Evolutionary conservation across 2,888 invertebrate genomes (phyloP).

Genomic region (Drosophila borborema): DNA sequence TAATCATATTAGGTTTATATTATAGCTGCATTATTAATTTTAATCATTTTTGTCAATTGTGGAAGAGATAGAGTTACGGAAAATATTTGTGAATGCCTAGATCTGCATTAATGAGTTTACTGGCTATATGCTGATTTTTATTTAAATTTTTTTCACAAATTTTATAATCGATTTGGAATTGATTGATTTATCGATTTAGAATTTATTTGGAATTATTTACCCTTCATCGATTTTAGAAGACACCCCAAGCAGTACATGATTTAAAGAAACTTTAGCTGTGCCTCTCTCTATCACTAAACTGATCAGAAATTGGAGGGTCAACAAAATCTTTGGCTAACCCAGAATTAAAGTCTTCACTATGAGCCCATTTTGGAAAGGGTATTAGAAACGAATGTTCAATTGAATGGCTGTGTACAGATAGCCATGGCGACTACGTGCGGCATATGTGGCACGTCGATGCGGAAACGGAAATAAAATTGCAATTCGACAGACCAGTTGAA

Average conservation of each 20-base stretch:
- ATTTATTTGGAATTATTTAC: too few relatives aligned
- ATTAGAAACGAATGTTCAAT: constrained; percentile 39
- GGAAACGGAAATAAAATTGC: constrained; percentile 75
- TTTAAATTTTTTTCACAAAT: too few relatives aligned
- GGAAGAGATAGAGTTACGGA: too few relatives aligned
- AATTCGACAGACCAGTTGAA: constrained; percentile 74
- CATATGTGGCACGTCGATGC: constrained; percentile 62
- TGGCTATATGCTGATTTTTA: too few relatives aligned
- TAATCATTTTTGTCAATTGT: too few relatives aligned
- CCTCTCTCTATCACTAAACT: not conserved
- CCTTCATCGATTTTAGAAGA: not conserved
- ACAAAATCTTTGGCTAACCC: not conserved
- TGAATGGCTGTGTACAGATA: constrained; percentile 42
- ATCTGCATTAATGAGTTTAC: too few relatives aligned
- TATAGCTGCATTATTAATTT: too few relatives aligned
- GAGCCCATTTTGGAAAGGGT: not conserved
- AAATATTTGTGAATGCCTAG: too few relatives aligned
- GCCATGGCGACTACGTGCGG: constrained; percentile 50
- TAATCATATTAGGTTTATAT: too few relatives aligned
- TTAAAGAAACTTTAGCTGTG: not conserved
- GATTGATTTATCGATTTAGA: too few relatives aligned
- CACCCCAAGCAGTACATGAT: not conserved
- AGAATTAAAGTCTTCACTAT: not conserved
- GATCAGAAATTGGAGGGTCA: not conserved
- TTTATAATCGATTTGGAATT: too few relatives aligned